These are phyloP conservation scores for Neoascia interrupta DNA, from an alignment of 2,888 invertebrate species.

Conservation along the genomic window DNA sequence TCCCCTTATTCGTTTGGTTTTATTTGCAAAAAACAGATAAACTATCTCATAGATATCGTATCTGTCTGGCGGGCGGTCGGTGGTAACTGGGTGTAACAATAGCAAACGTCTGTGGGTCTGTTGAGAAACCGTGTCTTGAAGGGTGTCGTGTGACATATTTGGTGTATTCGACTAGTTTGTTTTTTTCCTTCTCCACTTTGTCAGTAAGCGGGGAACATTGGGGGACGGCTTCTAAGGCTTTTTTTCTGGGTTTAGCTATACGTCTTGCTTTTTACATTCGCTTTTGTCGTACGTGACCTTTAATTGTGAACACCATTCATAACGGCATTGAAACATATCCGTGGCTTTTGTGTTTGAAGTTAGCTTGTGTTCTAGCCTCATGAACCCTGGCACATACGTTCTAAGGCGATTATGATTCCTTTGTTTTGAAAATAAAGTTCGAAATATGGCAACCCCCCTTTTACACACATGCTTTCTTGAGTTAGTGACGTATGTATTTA, in stretches of 20 bases:
- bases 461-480: too few relatives aligned
- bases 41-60: constrained; percentile 43
- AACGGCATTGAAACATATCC: constrained; percentile 27
- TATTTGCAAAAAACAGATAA: constrained; percentile 13
- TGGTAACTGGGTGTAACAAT: too few relatives aligned
- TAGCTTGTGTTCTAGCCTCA: constrained; percentile 31
- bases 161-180: constrained; percentile 56
- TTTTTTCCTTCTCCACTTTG: constrained; percentile 45
- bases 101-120: constrained; percentile 12
- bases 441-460: background rate
- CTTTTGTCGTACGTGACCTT: constrained; percentile 58
- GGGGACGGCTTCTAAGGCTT: constrained; percentile 1
- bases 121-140: constrained; percentile 1
- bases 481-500: too few relatives aligned
- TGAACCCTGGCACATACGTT: constrained; percentile 36
- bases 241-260: constrained; percentile 31
- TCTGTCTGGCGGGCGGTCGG: constrained; percentile 50
- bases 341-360: constrained; percentile 26
- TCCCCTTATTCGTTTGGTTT: background rate
- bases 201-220: constrained; percentile 5
- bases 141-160: constrained; percentile 62
- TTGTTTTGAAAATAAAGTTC: background rate
- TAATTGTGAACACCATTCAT: constrained; percentile 43
- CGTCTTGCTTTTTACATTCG: constrained; percentile 18
- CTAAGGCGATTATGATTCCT: constrained; percentile 44